A percentile compares a stretch with the other conserved stretches of the same genome.
phyloP scores from a whole-genome alignment of 2,888 invertebrate genomes.

The Incurvaria masculella region DNA sequence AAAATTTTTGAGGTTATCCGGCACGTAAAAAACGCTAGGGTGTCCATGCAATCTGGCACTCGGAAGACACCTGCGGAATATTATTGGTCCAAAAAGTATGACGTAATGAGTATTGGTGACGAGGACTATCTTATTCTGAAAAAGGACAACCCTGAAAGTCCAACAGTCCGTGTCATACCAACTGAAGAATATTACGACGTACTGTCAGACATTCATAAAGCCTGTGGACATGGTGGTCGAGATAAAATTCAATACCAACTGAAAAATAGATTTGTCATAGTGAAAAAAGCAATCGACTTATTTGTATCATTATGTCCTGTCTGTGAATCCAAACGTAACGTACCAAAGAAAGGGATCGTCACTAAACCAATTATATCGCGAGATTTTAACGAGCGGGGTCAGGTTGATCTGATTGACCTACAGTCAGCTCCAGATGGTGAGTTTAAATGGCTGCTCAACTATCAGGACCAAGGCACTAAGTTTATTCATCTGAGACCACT shows the following conservation, averaged over 20 bases:
- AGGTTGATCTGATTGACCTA: conserved; percentile 24
- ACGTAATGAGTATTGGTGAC: conserved; percentile 12
- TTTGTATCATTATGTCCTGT: not conserved
- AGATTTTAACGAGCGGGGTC: conserved; percentile 22
- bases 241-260: not conserved
- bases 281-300: not conserved
- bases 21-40: too few species aligned
- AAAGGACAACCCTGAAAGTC: conserved; percentile 11
- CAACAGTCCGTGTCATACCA: conserved; percentile 16
- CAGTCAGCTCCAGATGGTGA: conserved; percentile 22
- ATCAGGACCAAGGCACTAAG: conserved; percentile 27
- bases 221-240: conserved; percentile 3
- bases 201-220: conserved; percentile 17
- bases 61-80: too few species aligned
- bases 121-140: conserved; percentile 15
- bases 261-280: not conserved
- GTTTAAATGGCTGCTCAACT: conserved; percentile 26
- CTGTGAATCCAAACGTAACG: not conserved
- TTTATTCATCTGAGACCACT: conserved; percentile 23
- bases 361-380: conserved; percentile 20
- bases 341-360: conserved; percentile 18
- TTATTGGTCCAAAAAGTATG: conserved; percentile 13
- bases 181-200: conserved; percentile 15
- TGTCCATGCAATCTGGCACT: too few species aligned
- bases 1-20: conserved; percentile 3